Percentiles rank a stretch among this genome's conserved stretches.
Evolutionary conservation across 64 coral and sea anemone species (phyloP).

Genomic region (Montipora sp.): DNA sequence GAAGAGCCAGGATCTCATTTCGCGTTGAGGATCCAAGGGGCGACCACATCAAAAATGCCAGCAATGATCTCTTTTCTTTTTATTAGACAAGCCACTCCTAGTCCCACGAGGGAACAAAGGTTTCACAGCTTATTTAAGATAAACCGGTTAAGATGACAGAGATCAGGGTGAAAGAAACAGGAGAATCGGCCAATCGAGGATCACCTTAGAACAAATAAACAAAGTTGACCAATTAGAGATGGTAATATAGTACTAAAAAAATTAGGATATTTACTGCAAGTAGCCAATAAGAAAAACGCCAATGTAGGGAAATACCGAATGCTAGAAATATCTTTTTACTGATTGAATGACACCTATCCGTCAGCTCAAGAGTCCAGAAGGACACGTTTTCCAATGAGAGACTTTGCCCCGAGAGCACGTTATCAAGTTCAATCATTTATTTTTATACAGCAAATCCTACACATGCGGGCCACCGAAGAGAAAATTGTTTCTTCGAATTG

Average conservation of each 20-base stretch:
- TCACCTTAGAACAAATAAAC: neutral
- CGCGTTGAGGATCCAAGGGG: conserved; percentile 42
- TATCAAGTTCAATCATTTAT: neutral
- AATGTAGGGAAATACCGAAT: neutral
- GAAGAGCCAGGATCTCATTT: conserved; percentile 72
- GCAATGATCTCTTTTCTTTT: neutral
- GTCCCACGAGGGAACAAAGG: conserved; percentile 39
- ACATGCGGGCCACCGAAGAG: neutral
- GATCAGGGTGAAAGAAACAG: neutral
- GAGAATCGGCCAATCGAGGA: neutral
- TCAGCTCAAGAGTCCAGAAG: conserved; percentile 45
- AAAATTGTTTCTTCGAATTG: neutral
- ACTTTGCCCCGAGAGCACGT: neutral
- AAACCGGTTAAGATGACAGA: conserved; percentile 9
- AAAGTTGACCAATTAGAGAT: neutral
- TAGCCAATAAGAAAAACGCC: conserved; percentile 1
- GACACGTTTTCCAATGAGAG: neutral
- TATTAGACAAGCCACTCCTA: conserved; percentile 23
- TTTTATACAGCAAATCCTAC: neutral
- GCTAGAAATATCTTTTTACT: neutral
- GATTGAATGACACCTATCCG: neutral
- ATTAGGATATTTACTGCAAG: neutral
- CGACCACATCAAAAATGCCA: neutral
- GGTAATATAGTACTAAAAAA: neutral
- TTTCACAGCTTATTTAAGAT: neutral